Evolutionary conservation across 2,113 vertebrate genomes (phyloP).

Genomic region (Solenodon paradoxus): DNA sequence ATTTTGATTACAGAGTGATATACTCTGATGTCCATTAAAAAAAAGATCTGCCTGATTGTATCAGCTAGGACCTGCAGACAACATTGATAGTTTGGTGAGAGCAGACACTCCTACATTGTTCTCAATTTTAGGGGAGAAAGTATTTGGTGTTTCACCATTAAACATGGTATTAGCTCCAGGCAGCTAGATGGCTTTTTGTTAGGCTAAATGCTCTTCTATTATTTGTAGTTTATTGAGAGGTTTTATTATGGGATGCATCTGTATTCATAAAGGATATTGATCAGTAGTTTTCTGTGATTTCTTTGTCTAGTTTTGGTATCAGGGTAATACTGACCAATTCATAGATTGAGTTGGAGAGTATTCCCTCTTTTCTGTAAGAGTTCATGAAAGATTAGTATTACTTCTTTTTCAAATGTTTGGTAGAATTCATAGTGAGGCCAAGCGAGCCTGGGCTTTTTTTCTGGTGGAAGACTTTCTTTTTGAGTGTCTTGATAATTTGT

Average conservation of each 20-base stretch:
- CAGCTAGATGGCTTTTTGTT: not conserved
- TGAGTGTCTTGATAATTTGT: not conserved
- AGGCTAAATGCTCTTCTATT: not conserved
- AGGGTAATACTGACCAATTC: too few relatives aligned
- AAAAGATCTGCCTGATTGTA: not conserved
- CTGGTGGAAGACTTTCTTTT: not conserved
- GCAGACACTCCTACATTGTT: not conserved
- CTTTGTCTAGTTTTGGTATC: too few relatives aligned
- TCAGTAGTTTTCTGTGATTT: too few relatives aligned
- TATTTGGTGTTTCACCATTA: not conserved
- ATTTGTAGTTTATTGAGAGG: not conserved
- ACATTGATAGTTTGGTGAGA: not conserved
- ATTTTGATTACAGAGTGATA: not conserved
- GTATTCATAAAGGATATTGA: too few relatives aligned
- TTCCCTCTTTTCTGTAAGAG: not conserved
- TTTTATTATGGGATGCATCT: constrained; percentile 39
- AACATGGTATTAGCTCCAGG: not conserved
- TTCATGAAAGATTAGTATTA: not conserved
- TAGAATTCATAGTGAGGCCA: too few relatives aligned
- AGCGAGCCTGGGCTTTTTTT: not conserved
- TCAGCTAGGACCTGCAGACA: not conserved
- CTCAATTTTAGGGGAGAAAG: not conserved
- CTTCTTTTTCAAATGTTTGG: too few relatives aligned
- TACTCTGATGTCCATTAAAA: not conserved
- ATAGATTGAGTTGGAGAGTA: too few relatives aligned